Conservation (phyloP, 2,888 invertebrate genomes). For the Dicycla oo region DNA sequence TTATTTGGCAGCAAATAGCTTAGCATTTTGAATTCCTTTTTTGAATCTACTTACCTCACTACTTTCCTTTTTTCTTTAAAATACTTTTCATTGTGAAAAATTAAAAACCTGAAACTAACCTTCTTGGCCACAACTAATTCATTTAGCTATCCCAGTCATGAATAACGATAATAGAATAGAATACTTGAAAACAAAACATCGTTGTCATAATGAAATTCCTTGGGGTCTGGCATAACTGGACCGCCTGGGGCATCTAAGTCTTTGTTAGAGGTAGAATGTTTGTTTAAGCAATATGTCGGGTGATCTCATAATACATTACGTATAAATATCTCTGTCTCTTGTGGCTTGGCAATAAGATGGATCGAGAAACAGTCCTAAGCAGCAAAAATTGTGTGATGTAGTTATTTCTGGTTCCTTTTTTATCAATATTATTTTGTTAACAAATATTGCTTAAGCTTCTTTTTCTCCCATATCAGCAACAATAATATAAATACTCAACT, state of each 20-base stretch:
- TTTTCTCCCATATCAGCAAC: background rate
- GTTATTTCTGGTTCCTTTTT: background rate
- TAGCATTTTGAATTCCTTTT: too few relatives aligned
- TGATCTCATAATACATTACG: conserved; percentile 43
- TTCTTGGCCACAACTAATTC: background rate
- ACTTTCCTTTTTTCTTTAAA: background rate
- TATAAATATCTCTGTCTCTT: conserved; percentile 32
- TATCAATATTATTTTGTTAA: too few relatives aligned
- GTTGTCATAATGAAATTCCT: conserved; percentile 51
- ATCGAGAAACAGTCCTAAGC: conserved; percentile 1
- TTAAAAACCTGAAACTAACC: background rate
- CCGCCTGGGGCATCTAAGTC: conserved; percentile 38
- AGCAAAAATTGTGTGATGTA: background rate
- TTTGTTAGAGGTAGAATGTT: conserved; percentile 49
- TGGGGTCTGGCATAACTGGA: conserved; percentile 11
- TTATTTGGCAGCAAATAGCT: too few relatives aligned
- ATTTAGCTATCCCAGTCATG: background rate
- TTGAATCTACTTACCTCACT: too few relatives aligned
- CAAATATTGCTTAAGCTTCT: background rate
- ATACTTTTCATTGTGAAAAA: background rate
- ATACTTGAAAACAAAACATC: conserved; percentile 36
- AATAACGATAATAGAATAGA: background rate
- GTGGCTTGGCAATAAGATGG: conserved; percentile 9
- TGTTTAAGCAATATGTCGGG: conserved; percentile 31
- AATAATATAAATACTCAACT: background rate